Evolutionary conservation across 2,113 vertebrate genomes (phyloP).

Genomic region (Pelmatolapia mariae): DNA sequence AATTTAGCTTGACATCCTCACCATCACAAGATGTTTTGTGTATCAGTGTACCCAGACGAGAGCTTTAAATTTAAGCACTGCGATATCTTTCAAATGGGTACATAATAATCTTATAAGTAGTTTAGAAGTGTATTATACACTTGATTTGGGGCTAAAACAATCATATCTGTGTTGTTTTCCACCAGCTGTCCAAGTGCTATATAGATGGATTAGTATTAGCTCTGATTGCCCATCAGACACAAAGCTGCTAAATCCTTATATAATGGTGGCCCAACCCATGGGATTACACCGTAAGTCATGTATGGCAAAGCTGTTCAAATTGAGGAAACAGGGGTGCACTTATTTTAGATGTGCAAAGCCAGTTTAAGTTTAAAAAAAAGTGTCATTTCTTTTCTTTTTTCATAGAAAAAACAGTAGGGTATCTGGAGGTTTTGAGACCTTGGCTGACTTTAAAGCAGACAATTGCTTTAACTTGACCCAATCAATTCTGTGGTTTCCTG

Average conservation of each 20-base stretch:
- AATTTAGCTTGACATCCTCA: neutral
- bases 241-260: slow-evolving; percentile 61
- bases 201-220: slow-evolving; percentile 53
- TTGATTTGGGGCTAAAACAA: neutral
- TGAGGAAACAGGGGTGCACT: neutral
- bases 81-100: neutral
- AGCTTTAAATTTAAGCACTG: neutral
- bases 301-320: slow-evolving; percentile 57
- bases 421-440: neutral
- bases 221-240: slow-evolving; percentile 56
- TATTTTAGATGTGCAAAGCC: neutral
- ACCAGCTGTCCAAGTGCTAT: slow-evolving; percentile 31
- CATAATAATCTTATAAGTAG: neutral
- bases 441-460: neutral
- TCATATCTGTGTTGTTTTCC: slow-evolving; percentile 10
- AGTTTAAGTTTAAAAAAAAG: neutral
- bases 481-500: slow-evolving; percentile 17
- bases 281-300: slow-evolving; percentile 55
- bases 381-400: neutral
- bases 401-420: neutral
- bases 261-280: slow-evolving; percentile 47
- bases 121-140: neutral
- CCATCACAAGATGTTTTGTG: neutral
- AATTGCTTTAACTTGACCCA: neutral
- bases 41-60: neutral